A percentile compares a stretch with the other conserved stretches of the same genome.
These are phyloP conservation scores for Semotilus atromaculatus DNA, from an alignment of 2,797 vertebrate genomes.

Conservation along the genomic window DNA sequence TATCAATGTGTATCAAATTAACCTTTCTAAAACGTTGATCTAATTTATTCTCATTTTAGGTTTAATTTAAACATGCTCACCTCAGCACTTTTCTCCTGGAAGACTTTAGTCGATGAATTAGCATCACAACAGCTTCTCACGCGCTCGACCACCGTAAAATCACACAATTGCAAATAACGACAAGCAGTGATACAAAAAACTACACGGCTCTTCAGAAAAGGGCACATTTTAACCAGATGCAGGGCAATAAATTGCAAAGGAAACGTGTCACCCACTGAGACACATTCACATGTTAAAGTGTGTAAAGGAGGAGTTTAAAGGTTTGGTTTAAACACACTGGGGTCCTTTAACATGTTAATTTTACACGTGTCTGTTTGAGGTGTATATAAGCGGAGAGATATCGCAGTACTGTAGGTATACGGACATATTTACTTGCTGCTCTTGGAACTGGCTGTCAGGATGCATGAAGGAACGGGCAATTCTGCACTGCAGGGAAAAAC, in stretches of 20 bases:
- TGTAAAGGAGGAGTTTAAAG: constrained; percentile 40
- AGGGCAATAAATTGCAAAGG: constrained; percentile 73
- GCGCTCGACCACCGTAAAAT: constrained; percentile 70
- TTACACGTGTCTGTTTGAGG: constrained; percentile 56
- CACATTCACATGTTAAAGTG: constrained; percentile 71
- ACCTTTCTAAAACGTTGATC: too few species aligned
- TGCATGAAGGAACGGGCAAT: constrained; percentile 65
- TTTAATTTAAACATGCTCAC: background rate
- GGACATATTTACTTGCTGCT: background rate
- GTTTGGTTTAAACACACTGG: constrained; percentile 55
- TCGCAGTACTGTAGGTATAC: background rate
- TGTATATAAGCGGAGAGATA: constrained; percentile 31
- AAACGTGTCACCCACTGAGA: constrained; percentile 64
- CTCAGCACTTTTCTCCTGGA: background rate
- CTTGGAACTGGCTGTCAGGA: constrained; percentile 43
- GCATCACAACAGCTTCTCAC: constrained; percentile 75
- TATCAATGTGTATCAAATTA: too few species aligned
- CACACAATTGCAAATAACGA: constrained; percentile 75
- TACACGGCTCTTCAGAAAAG: constrained; percentile 74
- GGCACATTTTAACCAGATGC: constrained; percentile 80
- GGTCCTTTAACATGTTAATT: constrained; percentile 71
- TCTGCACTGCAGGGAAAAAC: constrained; percentile 51
- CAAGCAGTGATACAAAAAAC: constrained; percentile 72
- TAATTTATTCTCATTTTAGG: background rate
- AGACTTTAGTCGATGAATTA: constrained; percentile 73